Base-by-base conservation (phyloP, 2,888 invertebrate species). In the Metopia argyrocephala region DNA sequence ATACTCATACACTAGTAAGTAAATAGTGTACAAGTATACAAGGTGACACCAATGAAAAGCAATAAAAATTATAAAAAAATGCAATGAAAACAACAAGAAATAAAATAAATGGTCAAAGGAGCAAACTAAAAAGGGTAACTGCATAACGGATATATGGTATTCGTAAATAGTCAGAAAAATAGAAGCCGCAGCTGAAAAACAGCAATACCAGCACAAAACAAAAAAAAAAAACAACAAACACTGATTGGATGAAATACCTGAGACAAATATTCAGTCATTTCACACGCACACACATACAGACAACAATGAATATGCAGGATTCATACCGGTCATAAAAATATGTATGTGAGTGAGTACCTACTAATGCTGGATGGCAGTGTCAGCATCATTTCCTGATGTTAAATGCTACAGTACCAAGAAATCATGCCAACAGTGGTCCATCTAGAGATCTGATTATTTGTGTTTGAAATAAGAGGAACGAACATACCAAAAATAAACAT, bases 381-480 rank as follows among this genome's bases (percentile, higher is more conserved):
- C 89, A 89, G 87, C 88, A 88, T 88, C 86, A 89, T 88, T 88
- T 88, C 88, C 89, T 87, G 88, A 88, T 87, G 87, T 86, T 86
- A 86, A 88, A 88, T 88, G 87, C 88, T 88, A 38, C 38, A 89
- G 86, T 78, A 86, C 83, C 85, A 82, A 86, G 84, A 85, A 86
- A 85, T 85, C 85, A 84, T 38, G 38, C 79, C 54, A 73, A 68
- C 65, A 54, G 48, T 15, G 12, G n/a, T 31, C 20, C 6, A 54
- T 21, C 4, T 15, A 57, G 18, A 6, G 7, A 28, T 61, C 83
- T 84, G 85, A 84, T 75, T 81, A 84, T 83, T 84, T 70, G 66
- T 45, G 78, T 73, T 78, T 79, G 82, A 82, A 76, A 66, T 68
- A 52, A 68, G 9, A 57, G 73, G 59, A 61, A 28, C 54, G n/a